Percentiles rank a stretch among this genome's conserved stretches.
Conservation (phyloP, 2,888 invertebrate genomes). For the Drosophila anomelani region DNA sequence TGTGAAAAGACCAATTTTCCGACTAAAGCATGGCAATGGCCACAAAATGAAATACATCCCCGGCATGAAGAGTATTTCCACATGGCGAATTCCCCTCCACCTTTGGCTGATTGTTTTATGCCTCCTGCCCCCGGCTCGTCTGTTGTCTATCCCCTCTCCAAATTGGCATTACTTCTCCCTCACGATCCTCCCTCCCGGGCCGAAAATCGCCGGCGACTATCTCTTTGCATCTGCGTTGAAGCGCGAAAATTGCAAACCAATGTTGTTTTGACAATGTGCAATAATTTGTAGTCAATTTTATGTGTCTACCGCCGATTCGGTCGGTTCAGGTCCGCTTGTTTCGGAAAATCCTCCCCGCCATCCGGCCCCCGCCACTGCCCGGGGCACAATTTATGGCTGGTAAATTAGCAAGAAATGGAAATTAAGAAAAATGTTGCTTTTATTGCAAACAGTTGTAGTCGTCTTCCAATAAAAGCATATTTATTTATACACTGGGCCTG, state of each 20-base stretch:
- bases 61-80: constrained; percentile 43
- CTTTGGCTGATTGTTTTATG: constrained; percentile 27
- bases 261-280: constrained; percentile 84
- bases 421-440: constrained; percentile 80
- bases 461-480: constrained; percentile 79
- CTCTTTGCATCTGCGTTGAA: constrained; percentile 77
- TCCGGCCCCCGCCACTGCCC: constrained; percentile 12
- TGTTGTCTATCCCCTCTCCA: constrained; percentile 8
- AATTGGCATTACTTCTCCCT: constrained; percentile 7
- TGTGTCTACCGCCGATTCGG: constrained; percentile 73
- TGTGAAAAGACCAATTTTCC: constrained; percentile 12
- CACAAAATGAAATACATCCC: not conserved
- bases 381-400: constrained; percentile 73
- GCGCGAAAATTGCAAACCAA: constrained; percentile 83
- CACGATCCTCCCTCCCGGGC: not conserved
- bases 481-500: constrained; percentile 63
- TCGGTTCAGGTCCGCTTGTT: constrained; percentile 71
- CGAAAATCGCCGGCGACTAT: constrained; percentile 32
- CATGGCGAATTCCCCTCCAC: constrained; percentile 31
- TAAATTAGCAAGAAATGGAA: constrained; percentile 80
- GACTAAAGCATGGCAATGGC: not conserved
- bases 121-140: constrained; percentile 1
- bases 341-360: constrained; percentile 26
- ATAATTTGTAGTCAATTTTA: constrained; percentile 81
- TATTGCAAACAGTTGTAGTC: constrained; percentile 80